Evolutionary conservation across 2,888 invertebrate genomes (phyloP), one percentile per base, ranked within the genome.

Genomic region (Pomacea canaliculata): DNA sequence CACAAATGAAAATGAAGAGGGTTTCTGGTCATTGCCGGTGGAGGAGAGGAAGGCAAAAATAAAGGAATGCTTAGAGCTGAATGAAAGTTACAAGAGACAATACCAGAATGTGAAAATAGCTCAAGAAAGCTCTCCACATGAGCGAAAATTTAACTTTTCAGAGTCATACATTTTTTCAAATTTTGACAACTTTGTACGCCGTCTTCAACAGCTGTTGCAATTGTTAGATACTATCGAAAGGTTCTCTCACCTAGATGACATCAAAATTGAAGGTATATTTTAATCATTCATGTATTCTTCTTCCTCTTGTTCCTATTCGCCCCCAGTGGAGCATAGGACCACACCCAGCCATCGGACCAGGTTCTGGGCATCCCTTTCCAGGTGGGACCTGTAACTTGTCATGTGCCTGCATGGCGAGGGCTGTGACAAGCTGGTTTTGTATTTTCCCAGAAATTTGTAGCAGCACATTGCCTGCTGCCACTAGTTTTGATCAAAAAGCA

Each of bases 31-130:
- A 46, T 86, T 87, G 82, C 82, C 84, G 1, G 78, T 85, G 18
- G 80, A 83, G 49, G 83, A 81, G 19, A 77, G 89, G 16, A 80
- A 88, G 51, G 78, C 80, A 51, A 89, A 87, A 77, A 83, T 89
- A 93, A 93, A 92, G 94, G 85, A 89, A 77, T 91, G 91, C 77
- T 85, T 89, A 59, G 71, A 73, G 23, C 89, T 94, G 12, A 94
- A 93, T 83, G 89, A 93, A 66, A 91, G 92, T 71, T 94, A 94
- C 81, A 92, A 92, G 82, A 91, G 92, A 60, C 92, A 92, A 76
- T 94, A 93, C 83, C 91, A 92, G 78, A 91, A 92, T 94, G 85
- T 86, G 7, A 89, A 89, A 75, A 78, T 85, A 78, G 85, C 85
- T 76, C 85, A 88, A 75, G 87, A 87, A 60, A 79, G 82, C 49